These are phyloP conservation scores for Nezara viridula DNA, from an alignment of 2,888 invertebrate genomes.

Conservation along the genomic window DNA sequence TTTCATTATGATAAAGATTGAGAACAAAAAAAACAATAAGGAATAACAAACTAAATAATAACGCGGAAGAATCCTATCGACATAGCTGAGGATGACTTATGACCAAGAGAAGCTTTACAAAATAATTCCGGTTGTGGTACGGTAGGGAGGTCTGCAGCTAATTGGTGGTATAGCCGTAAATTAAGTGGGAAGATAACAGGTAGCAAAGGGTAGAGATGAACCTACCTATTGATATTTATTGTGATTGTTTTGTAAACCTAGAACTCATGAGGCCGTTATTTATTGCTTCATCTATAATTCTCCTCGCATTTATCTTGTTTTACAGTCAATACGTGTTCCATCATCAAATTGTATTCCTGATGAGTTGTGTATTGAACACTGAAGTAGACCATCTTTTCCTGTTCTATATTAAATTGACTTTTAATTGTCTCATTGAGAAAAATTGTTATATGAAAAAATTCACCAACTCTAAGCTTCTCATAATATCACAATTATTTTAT, in stretches of 20 bases:
- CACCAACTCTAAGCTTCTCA: too few species aligned
- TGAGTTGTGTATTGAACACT: not conserved
- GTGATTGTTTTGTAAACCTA: slow-evolving; percentile 47
- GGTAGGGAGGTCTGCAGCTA: slow-evolving; percentile 5
- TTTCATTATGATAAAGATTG: slow-evolving; percentile 42
- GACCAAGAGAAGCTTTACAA: not conserved
- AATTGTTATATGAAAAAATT: too few species aligned
- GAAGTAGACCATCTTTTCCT: not conserved
- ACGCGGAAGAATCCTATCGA: not conserved
- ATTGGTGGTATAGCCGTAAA: slow-evolving; percentile 49
- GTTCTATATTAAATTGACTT: not conserved
- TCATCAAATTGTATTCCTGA: not conserved
- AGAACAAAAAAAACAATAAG: not conserved
- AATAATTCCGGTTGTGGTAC: slow-evolving; percentile 46
- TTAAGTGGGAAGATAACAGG: slow-evolving; percentile 46
- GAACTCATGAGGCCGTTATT: not conserved
- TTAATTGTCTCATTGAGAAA: too few species aligned
- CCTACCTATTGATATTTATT: slow-evolving; percentile 53
- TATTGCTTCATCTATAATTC: slow-evolving; percentile 27
- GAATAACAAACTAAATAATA: not conserved
- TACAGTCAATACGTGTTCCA: not conserved
- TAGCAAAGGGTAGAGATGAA: not conserved
- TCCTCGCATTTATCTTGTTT: not conserved
- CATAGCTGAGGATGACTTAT: slow-evolving; percentile 25
- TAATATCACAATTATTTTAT: too few species aligned